Evolutionary conservation across 2,113 vertebrate genomes (phyloP), one percentile per base, ranked within the genome.

Genomic region (Pituophis catenifer): DNA sequence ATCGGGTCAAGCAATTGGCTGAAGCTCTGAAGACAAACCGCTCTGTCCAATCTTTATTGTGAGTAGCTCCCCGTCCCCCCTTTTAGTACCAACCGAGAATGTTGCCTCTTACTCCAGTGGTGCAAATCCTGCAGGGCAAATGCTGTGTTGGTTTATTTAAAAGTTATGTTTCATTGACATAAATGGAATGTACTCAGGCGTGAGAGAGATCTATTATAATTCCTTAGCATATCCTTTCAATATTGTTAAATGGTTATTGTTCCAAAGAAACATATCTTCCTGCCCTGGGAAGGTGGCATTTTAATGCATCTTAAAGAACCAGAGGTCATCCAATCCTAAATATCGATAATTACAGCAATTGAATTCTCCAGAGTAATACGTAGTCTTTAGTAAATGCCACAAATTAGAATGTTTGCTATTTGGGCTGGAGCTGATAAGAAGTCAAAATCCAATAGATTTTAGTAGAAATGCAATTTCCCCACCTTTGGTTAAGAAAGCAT

Each of bases 1-100:
- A 95, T 93, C 98, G 99, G 91, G 98, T 99, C 26, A 98, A 98
- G 93, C 98, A 99, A 96, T 97, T 99, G 96, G 98, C 99, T 0
- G 98, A 99, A 59, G 98, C 98, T 93, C 98, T 99, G 92, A 97
- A 97, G 96, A 95, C 97, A 81, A 99, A 99, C 98, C 98, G 99
- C 89, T 99, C 99, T 52, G 97, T 99, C 92, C 99, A 99, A 97
- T 99, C 99, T 38, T 98, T 99, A 92, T 99, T 99, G 99, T 99
- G 96, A 99, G 99, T 99, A 96, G n/a, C 13, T 3, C 26, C 55
- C 6, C 26, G 48, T 53, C 17, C 2, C 0, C 15, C 44, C 44
- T 44, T 3, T 48, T 70, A 59, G 50, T 29, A 11, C 4, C n/a
- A 5, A 13, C 33, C 3, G 33, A 38, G 54, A 38, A 44, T 55